Conservation (phyloP, 2,797 vertebrate species). For the Falco biarmicus region DNA sequence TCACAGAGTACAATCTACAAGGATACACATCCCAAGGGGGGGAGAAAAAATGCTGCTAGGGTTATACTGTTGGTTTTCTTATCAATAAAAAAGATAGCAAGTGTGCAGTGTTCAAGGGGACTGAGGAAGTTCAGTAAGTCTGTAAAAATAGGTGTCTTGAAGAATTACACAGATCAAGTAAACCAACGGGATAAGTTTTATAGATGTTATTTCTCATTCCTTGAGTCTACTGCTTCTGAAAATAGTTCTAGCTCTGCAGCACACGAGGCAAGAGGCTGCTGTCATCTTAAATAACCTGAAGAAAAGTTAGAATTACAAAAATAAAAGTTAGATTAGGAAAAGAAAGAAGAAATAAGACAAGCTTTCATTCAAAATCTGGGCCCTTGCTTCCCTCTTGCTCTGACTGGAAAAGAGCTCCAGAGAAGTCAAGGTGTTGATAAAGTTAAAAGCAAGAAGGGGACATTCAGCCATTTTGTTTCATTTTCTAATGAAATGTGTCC, state of each 20-base stretch:
- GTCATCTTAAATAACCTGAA: background rate
- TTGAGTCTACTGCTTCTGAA: background rate
- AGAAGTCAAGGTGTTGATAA: background rate
- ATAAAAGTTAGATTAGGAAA: background rate
- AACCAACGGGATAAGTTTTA: background rate
- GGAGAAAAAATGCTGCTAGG: background rate
- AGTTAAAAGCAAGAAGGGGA: background rate
- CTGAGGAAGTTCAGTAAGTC: background rate
- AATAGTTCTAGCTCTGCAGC: background rate
- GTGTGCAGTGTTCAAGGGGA: background rate
- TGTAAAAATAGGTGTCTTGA: background rate
- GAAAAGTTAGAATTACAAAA: constrained; percentile 10
- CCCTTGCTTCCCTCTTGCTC: background rate
- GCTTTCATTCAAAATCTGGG: background rate
- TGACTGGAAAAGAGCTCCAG: background rate
- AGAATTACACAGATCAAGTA: background rate
- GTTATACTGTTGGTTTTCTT: background rate
- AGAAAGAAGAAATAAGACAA: background rate
- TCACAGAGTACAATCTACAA: background rate
- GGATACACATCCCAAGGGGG: background rate
- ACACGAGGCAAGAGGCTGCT: background rate
- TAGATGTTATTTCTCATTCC: background rate
- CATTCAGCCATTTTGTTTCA: background rate
- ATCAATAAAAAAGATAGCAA: background rate
- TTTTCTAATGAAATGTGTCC: background rate